Base-by-base conservation (phyloP, 2,113 vertebrate species). In the Eleginops maclovinus region DNA sequence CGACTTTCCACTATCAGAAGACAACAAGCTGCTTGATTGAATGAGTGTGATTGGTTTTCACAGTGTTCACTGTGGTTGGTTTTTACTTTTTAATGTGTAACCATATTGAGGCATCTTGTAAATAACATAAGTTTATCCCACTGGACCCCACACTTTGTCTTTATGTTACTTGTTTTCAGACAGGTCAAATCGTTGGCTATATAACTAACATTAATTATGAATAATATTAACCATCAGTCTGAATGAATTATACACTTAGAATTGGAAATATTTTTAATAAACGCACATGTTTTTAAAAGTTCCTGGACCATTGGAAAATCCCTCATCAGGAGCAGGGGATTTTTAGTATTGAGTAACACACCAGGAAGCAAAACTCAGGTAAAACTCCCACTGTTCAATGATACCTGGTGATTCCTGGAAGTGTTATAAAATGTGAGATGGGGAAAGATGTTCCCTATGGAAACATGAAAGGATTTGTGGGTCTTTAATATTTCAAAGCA, bases 101-200 rank as follows among this genome's bases (percentile, higher is more conserved):
- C 59, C 44, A 36, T 21, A 43, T 11, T 0, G 8, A 77, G 28
- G 22, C 40, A 70, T 44, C 63, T 50, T 61, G 40, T 59, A 54
- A 72, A 56, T 63, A 2, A 13, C 67, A 73, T 50, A 14, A 50
- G 47, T 67, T 56, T 59, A 21, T 44, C 22, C 61, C 50, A 1
- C 47, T 54, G 28, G 44, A 36, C 40, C 56, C 60, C 75, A 17
- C 19, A 36, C 31, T 4, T 54, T 54, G 4, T 69, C 24, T 24
- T 62, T 24, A 46, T 54, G 46, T 46, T 11, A 15, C 26, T 77
- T 28, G 26, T 76, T 77, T 60, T 21, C n/a, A 49, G 46, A 44
- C 54, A 2, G 51, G 50, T 44, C 47, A 44, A 55, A 49, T 72
- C 55, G 19, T 51, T 14, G 2, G 56, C 50, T 50, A 1, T 63